These are phyloP conservation scores for Drosophila erecta DNA, from an alignment of 1,140 invertebrate species.

Conservation along the genomic window DNA sequence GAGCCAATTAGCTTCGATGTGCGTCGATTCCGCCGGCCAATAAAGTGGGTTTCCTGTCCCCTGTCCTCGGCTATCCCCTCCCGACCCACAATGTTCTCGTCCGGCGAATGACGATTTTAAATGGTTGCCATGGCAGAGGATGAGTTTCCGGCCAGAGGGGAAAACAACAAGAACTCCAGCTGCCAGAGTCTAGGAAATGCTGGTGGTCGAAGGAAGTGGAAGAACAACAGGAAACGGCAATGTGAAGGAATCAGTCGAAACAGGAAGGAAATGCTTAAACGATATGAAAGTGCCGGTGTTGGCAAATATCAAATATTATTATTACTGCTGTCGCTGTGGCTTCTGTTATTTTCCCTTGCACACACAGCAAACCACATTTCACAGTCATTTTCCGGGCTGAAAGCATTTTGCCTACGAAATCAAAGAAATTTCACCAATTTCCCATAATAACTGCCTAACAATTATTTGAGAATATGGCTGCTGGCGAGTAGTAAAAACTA, in stretches of 20 bases:
- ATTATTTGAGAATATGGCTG: not conserved
- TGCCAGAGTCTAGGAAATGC: not conserved
- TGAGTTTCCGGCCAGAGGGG: slow-evolving; percentile 1
- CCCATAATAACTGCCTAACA: not conserved
- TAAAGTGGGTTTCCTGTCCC: not conserved
- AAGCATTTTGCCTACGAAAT: slow-evolving; percentile 1
- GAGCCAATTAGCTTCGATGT: slow-evolving; percentile 26
- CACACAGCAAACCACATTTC: not conserved
- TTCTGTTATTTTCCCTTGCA: slow-evolving; percentile 12
- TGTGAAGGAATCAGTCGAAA: slow-evolving; percentile 55
- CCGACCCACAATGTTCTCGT: too few species aligned
- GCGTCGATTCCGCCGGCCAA: slow-evolving; percentile 1
- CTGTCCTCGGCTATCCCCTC: too few species aligned
- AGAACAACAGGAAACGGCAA: slow-evolving; percentile 55
- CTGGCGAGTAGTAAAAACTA: not conserved
- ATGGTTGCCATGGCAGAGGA: slow-evolving; percentile 24
- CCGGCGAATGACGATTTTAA: slow-evolving; percentile 7
- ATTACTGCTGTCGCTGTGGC: slow-evolving; percentile 20
- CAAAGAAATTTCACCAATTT: too few species aligned
- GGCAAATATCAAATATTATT: slow-evolving; percentile 50
- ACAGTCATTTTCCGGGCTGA: not conserved
- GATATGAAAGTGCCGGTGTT: slow-evolving; percentile 56
- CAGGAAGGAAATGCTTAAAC: slow-evolving; percentile 73
- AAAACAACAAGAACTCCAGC: slow-evolving; percentile 2
- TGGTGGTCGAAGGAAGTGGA: not conserved